phyloP scores from a whole-genome alignment of 2,888 invertebrate genomes.

The Latheticus oryzae region DNA sequence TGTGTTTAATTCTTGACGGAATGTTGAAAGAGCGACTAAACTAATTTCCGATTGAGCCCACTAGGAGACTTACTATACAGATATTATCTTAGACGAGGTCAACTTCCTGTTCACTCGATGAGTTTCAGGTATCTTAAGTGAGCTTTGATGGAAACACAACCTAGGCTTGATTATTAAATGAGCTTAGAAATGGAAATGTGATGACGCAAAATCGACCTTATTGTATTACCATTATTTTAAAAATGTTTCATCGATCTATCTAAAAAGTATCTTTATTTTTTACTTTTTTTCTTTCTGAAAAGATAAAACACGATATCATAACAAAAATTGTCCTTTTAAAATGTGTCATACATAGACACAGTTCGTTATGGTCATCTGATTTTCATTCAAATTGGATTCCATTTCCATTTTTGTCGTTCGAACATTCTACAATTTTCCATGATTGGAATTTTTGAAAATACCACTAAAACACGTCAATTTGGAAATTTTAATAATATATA shows the following conservation, averaged over 20 bases:
- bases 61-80: constrained; percentile 17
- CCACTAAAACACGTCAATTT: no score
- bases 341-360: constrained; percentile 11
- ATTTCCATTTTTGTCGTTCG: constrained; percentile 29
- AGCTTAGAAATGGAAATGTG: constrained; percentile 15
- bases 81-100: constrained; percentile 36
- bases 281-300: no score
- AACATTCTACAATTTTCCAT: constrained; percentile 12
- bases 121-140: constrained; percentile 24
- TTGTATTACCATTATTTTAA: no score
- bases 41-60: constrained; percentile 34
- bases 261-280: no score
- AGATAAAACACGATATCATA: constrained; percentile 34
- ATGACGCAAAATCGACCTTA: constrained; percentile 13
- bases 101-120: constrained; percentile 28
- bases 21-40: constrained; percentile 23
- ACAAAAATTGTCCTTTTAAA: constrained; percentile 29
- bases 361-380: constrained; percentile 26
- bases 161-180: constrained; percentile 20
- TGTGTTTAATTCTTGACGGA: constrained; percentile 31
- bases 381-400: constrained; percentile 35
- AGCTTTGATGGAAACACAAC: constrained; percentile 18
- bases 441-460: constrained; percentile 7
- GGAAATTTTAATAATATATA: no score
- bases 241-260: no score